A percentile compares a stretch with the other conserved stretches of the same genome.
Evolutionary conservation across 2,113 vertebrate species (phyloP).

Genomic region (Rhinolophus ferrumequinum): DNA sequence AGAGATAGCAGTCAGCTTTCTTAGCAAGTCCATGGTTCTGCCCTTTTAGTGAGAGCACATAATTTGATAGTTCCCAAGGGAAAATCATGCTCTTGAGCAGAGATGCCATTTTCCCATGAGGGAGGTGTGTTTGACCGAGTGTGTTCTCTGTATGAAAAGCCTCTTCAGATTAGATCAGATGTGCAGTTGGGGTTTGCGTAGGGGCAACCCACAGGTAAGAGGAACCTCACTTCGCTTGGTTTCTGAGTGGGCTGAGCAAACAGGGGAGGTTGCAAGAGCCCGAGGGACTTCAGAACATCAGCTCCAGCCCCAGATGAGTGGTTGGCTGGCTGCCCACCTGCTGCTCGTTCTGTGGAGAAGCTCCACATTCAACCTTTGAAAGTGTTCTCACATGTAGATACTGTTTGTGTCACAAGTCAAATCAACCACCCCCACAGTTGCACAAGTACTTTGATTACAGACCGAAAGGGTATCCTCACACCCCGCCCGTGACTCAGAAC

Average conservation of each 20-base stretch:
- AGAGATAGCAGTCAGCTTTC: neutral
- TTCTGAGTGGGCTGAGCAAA: slow-evolving; percentile 61
- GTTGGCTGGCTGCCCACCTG: slow-evolving; percentile 35
- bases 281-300: neutral
- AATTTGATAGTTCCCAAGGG: slow-evolving; percentile 18
- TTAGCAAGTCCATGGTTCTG: neutral
- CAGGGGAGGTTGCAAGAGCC: neutral
- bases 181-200: slow-evolving; percentile 64
- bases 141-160: slow-evolving; percentile 40
- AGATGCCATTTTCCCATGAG: slow-evolving; percentile 41
- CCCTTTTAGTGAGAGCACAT: slow-evolving; percentile 25
- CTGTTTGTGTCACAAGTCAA: slow-evolving; percentile 52
- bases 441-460: neutral
- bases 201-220: slow-evolving; percentile 57
- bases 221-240: neutral
- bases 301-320: neutral
- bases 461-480: slow-evolving; percentile 17
- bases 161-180: slow-evolving; percentile 58
- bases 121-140: neutral
- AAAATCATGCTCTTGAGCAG: slow-evolving; percentile 3
- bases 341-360: neutral
- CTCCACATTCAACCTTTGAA: slow-evolving; percentile 28
- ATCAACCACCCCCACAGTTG: slow-evolving; percentile 52
- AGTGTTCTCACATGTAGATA: slow-evolving; percentile 52
- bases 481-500: neutral